Evolutionary conservation across 2,888 invertebrate species (phyloP), one percentile per base, ranked within the genome.

Genomic region (Cephus spinipes): DNA sequence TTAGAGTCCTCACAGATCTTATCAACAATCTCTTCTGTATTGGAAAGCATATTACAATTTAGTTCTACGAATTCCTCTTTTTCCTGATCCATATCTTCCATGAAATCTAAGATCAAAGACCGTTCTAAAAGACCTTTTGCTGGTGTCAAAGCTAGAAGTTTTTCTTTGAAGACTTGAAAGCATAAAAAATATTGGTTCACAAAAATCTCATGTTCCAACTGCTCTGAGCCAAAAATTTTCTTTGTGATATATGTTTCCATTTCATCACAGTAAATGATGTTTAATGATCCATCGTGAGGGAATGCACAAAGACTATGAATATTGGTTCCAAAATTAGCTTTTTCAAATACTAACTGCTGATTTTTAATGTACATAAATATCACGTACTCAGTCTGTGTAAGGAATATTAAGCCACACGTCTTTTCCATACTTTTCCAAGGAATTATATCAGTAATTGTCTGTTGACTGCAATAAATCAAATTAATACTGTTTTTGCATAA

Each of bases 31-130:
- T 78, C 11, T 4, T 87, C 82, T 0, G 85, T 81, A 34, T 82
- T 85, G 40, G 83, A 79, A 3, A 90, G 78, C 91, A 91, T 91
- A 9, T 83, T 80, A 0, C 75, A 33, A 69, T 81, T 81, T 12
- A 91, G 79, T 76, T 82, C 69, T 12, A 86, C 75, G 74, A 79
- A 84, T 71, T 81, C 79, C 36, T 83, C 78, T 11, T 76, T 73
- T 36, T 76, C 69, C 1, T 68, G 1, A 3, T 76, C 69, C 35
- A 80, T 30, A 23, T 75, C 79, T 34, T 83, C 83, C 11, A 82
- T 31, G 1, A 74, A 15, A 11, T 84, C 80, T 1, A 83, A 35
- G 55, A 15, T 55, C 23, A 55, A 23, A 11, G 81, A 71, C 32
- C 85, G 31, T 32, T 83, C 79, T 3, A 83, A 4, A 55, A 90